Evolutionary conservation across 2,888 invertebrate genomes (phyloP).

Genomic region (Petrolisthes cinctipes): DNA sequence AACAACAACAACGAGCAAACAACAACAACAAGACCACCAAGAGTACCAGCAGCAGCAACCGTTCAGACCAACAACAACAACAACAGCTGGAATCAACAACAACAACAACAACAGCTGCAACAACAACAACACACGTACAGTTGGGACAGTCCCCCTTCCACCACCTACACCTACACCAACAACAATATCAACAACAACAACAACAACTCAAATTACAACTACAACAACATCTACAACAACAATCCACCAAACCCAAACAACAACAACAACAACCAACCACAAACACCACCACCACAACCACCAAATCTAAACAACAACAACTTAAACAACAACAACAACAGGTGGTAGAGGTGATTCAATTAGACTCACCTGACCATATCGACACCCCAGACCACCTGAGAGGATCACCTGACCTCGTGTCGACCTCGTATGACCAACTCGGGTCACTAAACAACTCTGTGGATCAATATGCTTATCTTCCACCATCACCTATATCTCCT

Average conservation of each 20-base stretch:
- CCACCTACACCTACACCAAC: constrained; percentile 59
- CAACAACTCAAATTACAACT: constrained; percentile 61
- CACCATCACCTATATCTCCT: constrained; percentile 65
- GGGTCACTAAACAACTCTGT: constrained; percentile 60
- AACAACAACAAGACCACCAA: too few species aligned
- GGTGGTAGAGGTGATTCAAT: constrained; percentile 57
- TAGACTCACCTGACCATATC: constrained; percentile 64
- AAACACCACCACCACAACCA: too few species aligned
- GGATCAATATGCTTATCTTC: constrained; percentile 64
- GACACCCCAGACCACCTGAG: constrained; percentile 64
- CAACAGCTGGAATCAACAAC: too few species aligned
- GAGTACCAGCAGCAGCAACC: constrained; percentile 41
- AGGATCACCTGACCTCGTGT: constrained; percentile 64
- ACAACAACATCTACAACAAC: constrained; percentile 61
- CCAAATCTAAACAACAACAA: too few species aligned
- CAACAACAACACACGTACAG: constrained; percentile 51
- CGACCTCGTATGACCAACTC: constrained; percentile 61
- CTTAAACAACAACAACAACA: constrained; percentile 48
- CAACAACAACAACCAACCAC: too few species aligned
- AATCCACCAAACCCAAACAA: too few species aligned
- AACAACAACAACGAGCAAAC: too few species aligned
- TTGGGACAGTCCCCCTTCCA: constrained; percentile 61
- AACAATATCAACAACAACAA: constrained; percentile 60
- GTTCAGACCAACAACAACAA: too few species aligned
- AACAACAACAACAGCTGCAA: too few species aligned